These are phyloP conservation scores for Distichodus sexfasciatus DNA, from an alignment of 2,797 vertebrate genomes.

Conservation along the genomic window DNA sequence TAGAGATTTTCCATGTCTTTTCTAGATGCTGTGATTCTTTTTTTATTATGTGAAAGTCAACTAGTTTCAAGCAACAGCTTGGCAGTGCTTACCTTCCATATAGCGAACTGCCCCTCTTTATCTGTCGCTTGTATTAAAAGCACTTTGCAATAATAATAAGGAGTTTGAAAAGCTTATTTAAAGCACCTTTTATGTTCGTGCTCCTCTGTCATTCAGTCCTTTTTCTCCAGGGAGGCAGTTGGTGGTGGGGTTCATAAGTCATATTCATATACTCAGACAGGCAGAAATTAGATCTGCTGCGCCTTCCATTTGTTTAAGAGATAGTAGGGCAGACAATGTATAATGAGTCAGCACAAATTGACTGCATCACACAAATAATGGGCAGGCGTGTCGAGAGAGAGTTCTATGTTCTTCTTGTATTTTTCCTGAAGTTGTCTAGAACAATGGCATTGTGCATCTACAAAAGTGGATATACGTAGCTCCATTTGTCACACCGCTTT, in stretches of 20 bases:
- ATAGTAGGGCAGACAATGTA: conserved; percentile 64
- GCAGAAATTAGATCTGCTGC: conserved; percentile 77
- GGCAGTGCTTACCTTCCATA: conserved; percentile 26
- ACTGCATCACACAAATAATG: conserved; percentile 56
- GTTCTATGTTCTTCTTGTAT: conserved; percentile 10
- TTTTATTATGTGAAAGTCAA: neutral
- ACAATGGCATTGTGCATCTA: neutral
- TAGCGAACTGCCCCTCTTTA: conserved; percentile 29
- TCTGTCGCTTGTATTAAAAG: conserved; percentile 43
- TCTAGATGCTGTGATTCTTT: no score
- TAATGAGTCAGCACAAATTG: conserved; percentile 71
- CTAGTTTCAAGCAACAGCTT: conserved; percentile 5
- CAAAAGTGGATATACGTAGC: neutral
- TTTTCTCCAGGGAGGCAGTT: conserved; percentile 49
- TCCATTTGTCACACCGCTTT: no score
- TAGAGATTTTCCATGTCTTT: no score
- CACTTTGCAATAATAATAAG: conserved; percentile 48
- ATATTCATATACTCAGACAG: conserved; percentile 77
- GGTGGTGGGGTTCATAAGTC: conserved; percentile 69
- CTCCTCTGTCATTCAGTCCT: conserved; percentile 48
- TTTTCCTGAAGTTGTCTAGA: neutral
- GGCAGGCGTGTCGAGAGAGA: conserved; percentile 19
- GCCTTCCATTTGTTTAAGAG: conserved; percentile 70
- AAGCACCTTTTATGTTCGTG: conserved; percentile 34
- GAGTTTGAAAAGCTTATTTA: conserved; percentile 44